Conservation (phyloP, 2,888 invertebrate species). For the Dynastes tityus region DNA sequence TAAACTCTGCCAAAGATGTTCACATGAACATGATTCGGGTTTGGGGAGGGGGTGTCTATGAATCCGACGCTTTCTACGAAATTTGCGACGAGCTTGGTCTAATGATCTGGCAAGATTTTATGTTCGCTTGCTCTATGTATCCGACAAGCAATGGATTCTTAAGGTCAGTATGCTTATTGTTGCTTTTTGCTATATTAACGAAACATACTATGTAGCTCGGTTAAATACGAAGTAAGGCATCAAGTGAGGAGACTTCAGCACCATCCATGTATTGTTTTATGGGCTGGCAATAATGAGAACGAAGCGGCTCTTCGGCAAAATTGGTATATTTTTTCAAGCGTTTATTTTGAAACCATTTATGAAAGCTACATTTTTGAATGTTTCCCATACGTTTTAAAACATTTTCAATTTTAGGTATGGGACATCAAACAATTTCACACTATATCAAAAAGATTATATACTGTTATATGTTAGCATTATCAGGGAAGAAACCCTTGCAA, state of each 20-base stretch:
- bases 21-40: slow-evolving; percentile 96
- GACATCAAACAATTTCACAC: slow-evolving; percentile 60
- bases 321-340: slow-evolving; percentile 75
- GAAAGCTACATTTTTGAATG: too few species aligned
- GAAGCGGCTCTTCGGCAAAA: slow-evolving; percentile 89
- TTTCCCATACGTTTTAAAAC: not conserved
- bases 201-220: slow-evolving; percentile 71
- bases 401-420: slow-evolving; percentile 70
- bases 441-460: slow-evolving; percentile 81
- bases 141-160: slow-evolving; percentile 84
- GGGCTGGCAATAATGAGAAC: slow-evolving; percentile 98
- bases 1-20: slow-evolving; percentile 81
- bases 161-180: slow-evolving; percentile 66
- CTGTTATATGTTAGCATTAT: slow-evolving; percentile 88
- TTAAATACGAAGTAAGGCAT: slow-evolving; percentile 83
- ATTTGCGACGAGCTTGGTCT: slow-evolving; percentile 91
- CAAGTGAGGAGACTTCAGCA: slow-evolving; percentile 87
- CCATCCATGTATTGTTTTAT: slow-evolving; percentile 90
- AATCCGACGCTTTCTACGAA: slow-evolving; percentile 91
- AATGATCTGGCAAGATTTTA: slow-evolving; percentile 97
- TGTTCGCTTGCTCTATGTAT: slow-evolving; percentile 98
- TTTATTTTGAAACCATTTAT: not conserved
- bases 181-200: not conserved
- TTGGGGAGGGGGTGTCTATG: slow-evolving; percentile 99
- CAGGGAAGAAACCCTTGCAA: slow-evolving; percentile 75